These are phyloP conservation scores for Venturia canescens DNA, from an alignment of 1,140 invertebrate genomes.

Conservation along the genomic window DNA sequence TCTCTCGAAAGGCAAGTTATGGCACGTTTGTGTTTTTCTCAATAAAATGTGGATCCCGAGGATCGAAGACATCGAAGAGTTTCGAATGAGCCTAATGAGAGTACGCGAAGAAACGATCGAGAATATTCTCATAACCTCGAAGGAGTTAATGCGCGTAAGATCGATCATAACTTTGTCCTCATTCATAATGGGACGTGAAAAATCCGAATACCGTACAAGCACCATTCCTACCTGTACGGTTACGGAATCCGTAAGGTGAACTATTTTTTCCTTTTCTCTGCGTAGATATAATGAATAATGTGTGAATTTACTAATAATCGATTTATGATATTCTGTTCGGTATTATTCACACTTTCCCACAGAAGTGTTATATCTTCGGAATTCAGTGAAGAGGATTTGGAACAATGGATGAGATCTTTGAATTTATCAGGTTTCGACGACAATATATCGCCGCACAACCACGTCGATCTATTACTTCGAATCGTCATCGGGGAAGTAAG, in stretches of 20 bases:
- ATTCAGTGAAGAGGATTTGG: conserved; percentile 86
- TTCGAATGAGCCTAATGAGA: conserved; percentile 61
- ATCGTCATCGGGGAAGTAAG: conserved; percentile 84
- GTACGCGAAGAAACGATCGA: conserved; percentile 53
- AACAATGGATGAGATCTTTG: conserved; percentile 85
- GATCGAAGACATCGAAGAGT: conserved; percentile 61
- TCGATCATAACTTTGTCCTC: conserved; percentile 65
- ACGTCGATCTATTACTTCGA: conserved; percentile 83
- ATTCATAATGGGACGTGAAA: conserved; percentile 58
- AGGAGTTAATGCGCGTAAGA: conserved; percentile 63
- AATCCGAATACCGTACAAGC: conserved; percentile 58
- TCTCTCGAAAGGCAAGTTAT: conserved; percentile 86
- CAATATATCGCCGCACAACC: conserved; percentile 88
- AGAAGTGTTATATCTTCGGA: conserved; percentile 82
- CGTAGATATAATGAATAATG: conserved; percentile 11
- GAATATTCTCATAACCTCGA: conserved; percentile 54
- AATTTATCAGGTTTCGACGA: conserved; percentile 91
- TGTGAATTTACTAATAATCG: neutral
- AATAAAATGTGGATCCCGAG: conserved; percentile 81
- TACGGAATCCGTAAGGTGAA: conserved; percentile 73
- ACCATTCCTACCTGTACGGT: conserved; percentile 59
- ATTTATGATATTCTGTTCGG: neutral
- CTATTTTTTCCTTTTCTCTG: neutral
- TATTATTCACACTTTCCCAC: conserved; percentile 50
- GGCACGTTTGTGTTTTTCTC: conserved; percentile 82